Evolutionary conservation across 2,797 vertebrate genomes (phyloP), one percentile per base, ranked within the genome.

Genomic region (Hyperoplus immaculatus): DNA sequence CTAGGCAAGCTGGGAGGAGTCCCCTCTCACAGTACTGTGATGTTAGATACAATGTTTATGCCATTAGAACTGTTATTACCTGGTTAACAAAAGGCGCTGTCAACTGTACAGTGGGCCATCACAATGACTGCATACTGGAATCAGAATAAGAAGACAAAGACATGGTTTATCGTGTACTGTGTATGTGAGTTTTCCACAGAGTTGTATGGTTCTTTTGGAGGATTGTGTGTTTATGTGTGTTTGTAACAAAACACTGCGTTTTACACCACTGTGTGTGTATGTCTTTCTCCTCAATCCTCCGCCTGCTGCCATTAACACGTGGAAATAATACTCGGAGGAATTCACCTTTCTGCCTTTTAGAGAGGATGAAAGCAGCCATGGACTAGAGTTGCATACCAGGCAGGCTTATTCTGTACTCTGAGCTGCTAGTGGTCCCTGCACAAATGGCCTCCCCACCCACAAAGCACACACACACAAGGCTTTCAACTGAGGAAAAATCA

Each of bases 371-470:
- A 75, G 54, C 51, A 66, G 77, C 58, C 56, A 64, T 46, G 60
- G 66, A 76, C 77, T 86, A 69, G 53, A 78, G 76, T 84, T 77
- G 84, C 88, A 91, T 92, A 89, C 90, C 76, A 3, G 72, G 63
- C 13, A 49, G 71, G 88, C 84, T 91, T 89, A 91, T 87, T 89
- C 77, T 77, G 70, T 81, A 60, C 86, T 86, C 82, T 78, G 77
- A 72, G 72, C 81, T 77, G 64, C 58, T 66, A 57, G 55, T 16
- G 50, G 56, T 77, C 76, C 66, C 65, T 72, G 53, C 69, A 62
- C 57, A 67, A 77, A 72, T 57, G 41, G 16, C 51, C 64, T 62
- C 56, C 54, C 39, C 36, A 16, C 65, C 67, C 75, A 78, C 56
- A 75, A 50, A 65, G 46, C 50, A 58, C n/a, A 58, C 29, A n/a